Conservation (phyloP, 2,797 vertebrate genomes). For the Miichthys miiuy region DNA sequence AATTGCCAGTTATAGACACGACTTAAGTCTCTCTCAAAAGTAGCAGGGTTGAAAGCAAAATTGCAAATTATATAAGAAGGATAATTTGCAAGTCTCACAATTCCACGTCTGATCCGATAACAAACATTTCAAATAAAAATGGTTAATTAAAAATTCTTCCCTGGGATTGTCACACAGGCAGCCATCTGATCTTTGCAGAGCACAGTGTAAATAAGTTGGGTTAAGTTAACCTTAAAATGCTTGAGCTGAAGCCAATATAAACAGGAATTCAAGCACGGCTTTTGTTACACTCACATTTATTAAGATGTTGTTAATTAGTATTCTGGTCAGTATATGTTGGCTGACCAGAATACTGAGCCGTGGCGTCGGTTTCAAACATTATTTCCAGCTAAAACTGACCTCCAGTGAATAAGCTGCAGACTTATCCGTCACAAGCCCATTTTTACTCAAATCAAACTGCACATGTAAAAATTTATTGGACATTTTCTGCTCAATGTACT, state of each 20-base stretch:
- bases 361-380: not conserved
- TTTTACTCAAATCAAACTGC: conserved; percentile 42
- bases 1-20: conserved; percentile 63
- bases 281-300: conserved; percentile 24
- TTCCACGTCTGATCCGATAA: conserved; percentile 66
- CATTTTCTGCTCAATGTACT: conserved; percentile 29
- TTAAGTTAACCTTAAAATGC: conserved; percentile 71
- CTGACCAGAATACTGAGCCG: conserved; percentile 17
- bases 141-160: conserved; percentile 71
- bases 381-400: conserved; percentile 34
- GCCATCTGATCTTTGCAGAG: conserved; percentile 74
- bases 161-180: conserved; percentile 44
- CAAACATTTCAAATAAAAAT: conserved; percentile 74
- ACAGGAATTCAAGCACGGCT: conserved; percentile 33
- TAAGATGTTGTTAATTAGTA: not conserved
- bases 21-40: conserved; percentile 62
- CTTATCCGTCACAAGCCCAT: conserved; percentile 33
- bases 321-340: not conserved
- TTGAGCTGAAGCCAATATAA: conserved; percentile 68
- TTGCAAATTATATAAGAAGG: conserved; percentile 63
- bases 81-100: conserved; percentile 64
- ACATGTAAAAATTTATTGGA: conserved; percentile 22
- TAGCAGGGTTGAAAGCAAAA: conserved; percentile 59
- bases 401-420: conserved; percentile 33
- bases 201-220: conserved; percentile 73